Conservation (phyloP, 2,113 vertebrate species). For the Formicarius rufipectus region DNA sequence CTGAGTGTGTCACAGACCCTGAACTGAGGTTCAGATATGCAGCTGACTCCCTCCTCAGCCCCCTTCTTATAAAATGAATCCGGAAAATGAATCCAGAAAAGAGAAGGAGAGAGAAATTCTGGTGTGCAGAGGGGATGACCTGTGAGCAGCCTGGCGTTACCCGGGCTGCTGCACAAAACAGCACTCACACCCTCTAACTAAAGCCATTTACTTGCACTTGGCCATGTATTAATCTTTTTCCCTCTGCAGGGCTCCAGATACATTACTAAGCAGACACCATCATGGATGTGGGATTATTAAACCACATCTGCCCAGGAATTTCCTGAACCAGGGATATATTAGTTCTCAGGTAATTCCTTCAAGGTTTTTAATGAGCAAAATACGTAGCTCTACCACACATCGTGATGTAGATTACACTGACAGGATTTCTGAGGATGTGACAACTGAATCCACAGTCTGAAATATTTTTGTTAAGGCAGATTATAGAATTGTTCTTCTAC, state of each 20-base stretch:
- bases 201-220: background rate
- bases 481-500: background rate
- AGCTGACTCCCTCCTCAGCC: background rate
- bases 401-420: background rate
- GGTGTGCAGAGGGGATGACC: background rate
- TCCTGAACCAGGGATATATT: background rate
- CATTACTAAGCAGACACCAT: background rate
- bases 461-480: background rate
- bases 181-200: background rate
- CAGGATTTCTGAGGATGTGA: background rate
- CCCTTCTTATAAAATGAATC: background rate
- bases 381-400: background rate
- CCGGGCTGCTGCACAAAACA: background rate
- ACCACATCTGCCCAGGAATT: background rate
- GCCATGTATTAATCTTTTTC: background rate
- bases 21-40: background rate
- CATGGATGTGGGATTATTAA: background rate
- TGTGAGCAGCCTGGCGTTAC: background rate
- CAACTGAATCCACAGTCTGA: background rate
- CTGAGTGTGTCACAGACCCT: rapidly evolving
- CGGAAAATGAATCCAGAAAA: background rate
- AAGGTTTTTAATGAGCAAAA: background rate
- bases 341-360: background rate
- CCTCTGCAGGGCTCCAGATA: background rate
- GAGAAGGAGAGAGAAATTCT: background rate